phyloP scores from a whole-genome alignment of 2,797 vertebrate genomes.

The Botia kubotai region DNA sequence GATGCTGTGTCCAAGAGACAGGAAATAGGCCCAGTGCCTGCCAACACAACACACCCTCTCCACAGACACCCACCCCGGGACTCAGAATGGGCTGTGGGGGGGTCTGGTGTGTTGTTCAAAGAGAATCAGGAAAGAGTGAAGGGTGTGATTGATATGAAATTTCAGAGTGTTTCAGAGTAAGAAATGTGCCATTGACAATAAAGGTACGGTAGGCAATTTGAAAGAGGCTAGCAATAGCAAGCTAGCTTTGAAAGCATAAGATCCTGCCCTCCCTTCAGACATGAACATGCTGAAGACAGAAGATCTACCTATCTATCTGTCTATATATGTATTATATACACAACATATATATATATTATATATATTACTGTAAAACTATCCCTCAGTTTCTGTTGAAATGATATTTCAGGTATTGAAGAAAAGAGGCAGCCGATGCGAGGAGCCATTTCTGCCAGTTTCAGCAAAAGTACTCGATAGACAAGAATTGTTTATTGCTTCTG shows the following conservation, averaged over 20 bases:
- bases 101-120: constrained; percentile 4
- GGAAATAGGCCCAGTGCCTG: constrained; percentile 68
- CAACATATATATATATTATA: too few relatives aligned
- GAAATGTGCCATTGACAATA: constrained; percentile 1
- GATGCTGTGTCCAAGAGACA: constrained; percentile 79
- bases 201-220: neutral
- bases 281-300: too few relatives aligned
- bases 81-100: neutral
- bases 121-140: constrained; percentile 14
- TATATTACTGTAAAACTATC: constrained; percentile 25
- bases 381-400: constrained; percentile 73
- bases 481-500: too few relatives aligned
- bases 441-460: neutral
- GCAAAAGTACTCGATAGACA: too few relatives aligned
- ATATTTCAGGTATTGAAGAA: constrained; percentile 74
- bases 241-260: too few relatives aligned
- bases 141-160: constrained; percentile 1
- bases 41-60: constrained; percentile 64
- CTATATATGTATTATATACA: too few relatives aligned
- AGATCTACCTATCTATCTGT: too few relatives aligned
- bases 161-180: neutral
- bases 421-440: constrained; percentile 36
- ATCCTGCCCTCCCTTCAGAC: too few relatives aligned
- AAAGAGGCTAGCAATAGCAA: neutral
- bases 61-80: constrained; percentile 58